A percentile compares a stretch with the other conserved stretches of the same genome.
phyloP scores from a whole-genome alignment of 2,888 invertebrate genomes.

The Polyommatus icarus region DNA sequence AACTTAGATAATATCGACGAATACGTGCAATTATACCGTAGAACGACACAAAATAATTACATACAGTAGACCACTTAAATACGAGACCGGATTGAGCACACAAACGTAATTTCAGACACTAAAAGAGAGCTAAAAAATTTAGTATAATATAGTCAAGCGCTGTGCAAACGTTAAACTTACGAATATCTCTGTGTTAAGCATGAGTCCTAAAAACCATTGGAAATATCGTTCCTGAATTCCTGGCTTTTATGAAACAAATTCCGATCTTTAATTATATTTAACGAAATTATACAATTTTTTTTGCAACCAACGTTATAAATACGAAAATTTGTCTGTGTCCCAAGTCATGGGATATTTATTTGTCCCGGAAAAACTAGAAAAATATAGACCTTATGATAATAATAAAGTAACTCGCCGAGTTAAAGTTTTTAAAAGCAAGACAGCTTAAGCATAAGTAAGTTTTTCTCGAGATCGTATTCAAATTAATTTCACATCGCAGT shows the following conservation, averaged over 20 bases:
- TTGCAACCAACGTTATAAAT: too few species aligned
- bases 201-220: background rate
- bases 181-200: background rate
- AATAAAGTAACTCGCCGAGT: too few species aligned
- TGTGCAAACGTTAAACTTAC: too few species aligned
- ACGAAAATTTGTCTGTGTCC: background rate
- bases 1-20: background rate
- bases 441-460: background rate
- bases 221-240: background rate
- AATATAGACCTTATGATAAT: background rate
- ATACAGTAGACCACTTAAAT: background rate
- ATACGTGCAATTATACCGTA: background rate
- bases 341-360: background rate
- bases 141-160: background rate
- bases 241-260: background rate
- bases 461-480: background rate
- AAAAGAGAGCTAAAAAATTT: background rate
- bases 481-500: background rate
- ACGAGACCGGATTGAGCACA: background rate
- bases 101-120: background rate
- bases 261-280: too few species aligned
- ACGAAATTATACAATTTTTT: too few species aligned
- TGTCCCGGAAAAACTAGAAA: background rate
- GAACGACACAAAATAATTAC: background rate
- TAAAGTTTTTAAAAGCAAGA: too few species aligned